Conservation (phyloP, 64 coral and sea anemone genomes). For the Platygyra sinensis region DNA sequence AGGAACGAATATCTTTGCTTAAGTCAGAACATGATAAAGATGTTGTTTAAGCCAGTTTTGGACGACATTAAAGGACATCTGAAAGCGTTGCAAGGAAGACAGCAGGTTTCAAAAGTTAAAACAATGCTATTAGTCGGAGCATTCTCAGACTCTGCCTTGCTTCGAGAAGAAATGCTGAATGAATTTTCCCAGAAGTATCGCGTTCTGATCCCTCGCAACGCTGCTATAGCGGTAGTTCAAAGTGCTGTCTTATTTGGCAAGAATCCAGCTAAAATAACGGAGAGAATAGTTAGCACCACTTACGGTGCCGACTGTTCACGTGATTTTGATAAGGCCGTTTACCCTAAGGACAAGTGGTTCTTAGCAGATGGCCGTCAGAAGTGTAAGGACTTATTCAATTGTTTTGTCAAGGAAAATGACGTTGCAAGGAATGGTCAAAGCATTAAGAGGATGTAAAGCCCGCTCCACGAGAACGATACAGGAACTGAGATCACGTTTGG, state of each 20-base stretch:
- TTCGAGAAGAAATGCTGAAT: not conserved
- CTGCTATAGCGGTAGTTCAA: conserved; percentile 3
- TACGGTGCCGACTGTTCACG: not conserved
- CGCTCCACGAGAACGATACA: not conserved
- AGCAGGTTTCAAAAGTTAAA: not conserved
- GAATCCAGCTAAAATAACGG: conserved; percentile 1
- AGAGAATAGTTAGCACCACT: not conserved
- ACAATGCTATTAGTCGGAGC: not conserved
- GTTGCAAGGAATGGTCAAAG: not conserved
- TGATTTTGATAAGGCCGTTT: not conserved
- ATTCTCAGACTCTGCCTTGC: not conserved
- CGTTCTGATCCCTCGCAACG: not conserved
- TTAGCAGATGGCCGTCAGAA: not conserved
- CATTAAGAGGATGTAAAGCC: not conserved
- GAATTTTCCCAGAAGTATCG: not conserved
- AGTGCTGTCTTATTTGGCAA: not conserved
- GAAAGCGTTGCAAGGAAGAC: not conserved
- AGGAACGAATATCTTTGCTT: not conserved
- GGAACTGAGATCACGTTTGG: not conserved
- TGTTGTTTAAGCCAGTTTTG: not conserved
- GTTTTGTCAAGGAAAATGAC: conserved; percentile 5
- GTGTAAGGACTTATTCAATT: not conserved
- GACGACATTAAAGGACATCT: not conserved
- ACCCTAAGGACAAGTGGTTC: not conserved
- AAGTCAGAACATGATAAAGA: not conserved